Percentiles rank a stretch among this genome's conserved stretches.
These are phyloP conservation scores for Sycophila texana DNA, from an alignment of 2,888 invertebrate genomes.

Conservation along the genomic window DNA sequence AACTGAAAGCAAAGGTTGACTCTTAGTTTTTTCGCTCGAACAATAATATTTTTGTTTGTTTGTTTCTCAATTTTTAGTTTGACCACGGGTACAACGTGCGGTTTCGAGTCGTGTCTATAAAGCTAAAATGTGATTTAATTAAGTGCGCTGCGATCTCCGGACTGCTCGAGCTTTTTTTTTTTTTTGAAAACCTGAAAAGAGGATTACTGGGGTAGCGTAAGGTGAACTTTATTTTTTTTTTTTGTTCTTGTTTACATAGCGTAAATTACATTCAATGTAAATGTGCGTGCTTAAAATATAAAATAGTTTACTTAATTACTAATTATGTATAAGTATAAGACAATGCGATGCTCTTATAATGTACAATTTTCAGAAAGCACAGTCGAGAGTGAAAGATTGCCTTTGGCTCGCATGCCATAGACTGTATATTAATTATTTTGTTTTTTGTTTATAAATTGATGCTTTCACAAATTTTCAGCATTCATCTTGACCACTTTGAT, in stretches of 20 bases:
- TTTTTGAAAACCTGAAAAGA: constrained; percentile 57
- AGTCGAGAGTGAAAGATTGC: constrained; percentile 11
- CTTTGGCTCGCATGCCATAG: constrained; percentile 34
- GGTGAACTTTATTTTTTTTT: constrained; percentile 31
- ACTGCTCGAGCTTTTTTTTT: background rate
- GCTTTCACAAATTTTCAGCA: constrained; percentile 28
- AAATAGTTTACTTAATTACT: constrained; percentile 32
- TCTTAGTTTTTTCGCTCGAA: constrained; percentile 49
- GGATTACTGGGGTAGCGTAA: constrained; percentile 46
- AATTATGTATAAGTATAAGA: no score
- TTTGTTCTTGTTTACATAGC: constrained; percentile 31
- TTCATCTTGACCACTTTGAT: constrained; percentile 46
- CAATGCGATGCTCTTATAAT: no score
- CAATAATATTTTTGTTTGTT: constrained; percentile 18
- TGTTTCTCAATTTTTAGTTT: no score
- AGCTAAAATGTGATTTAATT: constrained; percentile 28
- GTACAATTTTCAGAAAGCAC: no score
- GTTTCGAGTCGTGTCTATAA: background rate
- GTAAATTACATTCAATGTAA: constrained; percentile 20
- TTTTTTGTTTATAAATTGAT: constrained; percentile 13
- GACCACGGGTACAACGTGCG: no score
- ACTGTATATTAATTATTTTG: background rate
- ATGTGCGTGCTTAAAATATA: constrained; percentile 10
- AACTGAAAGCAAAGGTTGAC: constrained; percentile 58
- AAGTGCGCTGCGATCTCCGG: background rate